Percentiles rank a stretch among this genome's conserved stretches.
Conservation (phyloP, 1,140 invertebrate species). For the Dermatophagoides farinae region DNA sequence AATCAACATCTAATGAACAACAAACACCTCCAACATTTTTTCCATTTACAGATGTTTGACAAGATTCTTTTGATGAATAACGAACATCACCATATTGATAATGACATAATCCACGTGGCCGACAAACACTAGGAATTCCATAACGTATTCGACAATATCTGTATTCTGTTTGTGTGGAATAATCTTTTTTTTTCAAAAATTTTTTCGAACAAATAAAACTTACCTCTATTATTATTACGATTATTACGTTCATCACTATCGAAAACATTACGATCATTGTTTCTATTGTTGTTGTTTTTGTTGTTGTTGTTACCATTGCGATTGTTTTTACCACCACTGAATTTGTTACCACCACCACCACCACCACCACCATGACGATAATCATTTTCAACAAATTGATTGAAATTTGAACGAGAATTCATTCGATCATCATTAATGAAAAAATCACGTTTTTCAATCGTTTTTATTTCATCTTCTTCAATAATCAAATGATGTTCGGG, state of each 20-base stretch:
- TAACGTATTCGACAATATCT: conserved; percentile 4
- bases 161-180: background rate
- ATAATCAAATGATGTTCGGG: too few relatives aligned
- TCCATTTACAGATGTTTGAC: background rate
- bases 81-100: conserved; percentile 10
- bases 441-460: too few relatives aligned
- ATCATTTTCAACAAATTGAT: too few relatives aligned
- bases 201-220: background rate
- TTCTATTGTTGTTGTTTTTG: too few relatives aligned
- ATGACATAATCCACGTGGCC: conserved; percentile 7
- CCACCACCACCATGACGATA: too few relatives aligned
- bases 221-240: background rate
- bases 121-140: conserved; percentile 9
- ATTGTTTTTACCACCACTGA: too few relatives aligned
- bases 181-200: background rate
- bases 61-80: background rate
- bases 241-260: background rate
- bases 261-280: too few relatives aligned
- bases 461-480: too few relatives aligned
- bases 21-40: background rate
- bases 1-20: conserved; percentile 8
- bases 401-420: too few relatives aligned
- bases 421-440: too few relatives aligned
- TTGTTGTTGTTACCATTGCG: too few relatives aligned
- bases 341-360: too few relatives aligned